Evolutionary conservation across 2,113 vertebrate species (phyloP).

Genomic region (Empidonax traillii): DNA sequence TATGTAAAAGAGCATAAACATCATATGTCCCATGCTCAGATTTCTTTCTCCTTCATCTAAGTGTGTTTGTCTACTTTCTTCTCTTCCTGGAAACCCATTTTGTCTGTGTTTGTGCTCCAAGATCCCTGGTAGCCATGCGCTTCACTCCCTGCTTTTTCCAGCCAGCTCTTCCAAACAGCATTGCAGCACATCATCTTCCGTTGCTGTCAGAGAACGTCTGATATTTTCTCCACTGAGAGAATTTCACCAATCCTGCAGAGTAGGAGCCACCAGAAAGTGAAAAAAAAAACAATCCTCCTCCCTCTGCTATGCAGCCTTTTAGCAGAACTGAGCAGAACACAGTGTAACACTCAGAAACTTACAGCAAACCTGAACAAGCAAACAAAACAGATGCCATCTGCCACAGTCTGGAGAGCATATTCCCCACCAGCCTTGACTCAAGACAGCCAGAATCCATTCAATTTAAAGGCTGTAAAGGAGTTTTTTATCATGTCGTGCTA

Average conservation of each 20-base stretch:
- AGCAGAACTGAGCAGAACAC: not conserved
- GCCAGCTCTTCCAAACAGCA: not conserved
- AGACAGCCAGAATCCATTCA: constrained; percentile 28
- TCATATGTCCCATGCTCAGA: accelerated
- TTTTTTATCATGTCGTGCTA: not conserved
- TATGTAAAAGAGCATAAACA: not conserved
- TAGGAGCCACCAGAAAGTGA: not conserved
- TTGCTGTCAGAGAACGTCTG: not conserved
- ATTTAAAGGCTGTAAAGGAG: not conserved
- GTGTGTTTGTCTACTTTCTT: not conserved
- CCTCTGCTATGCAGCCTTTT: not conserved
- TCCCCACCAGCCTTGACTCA: not conserved
- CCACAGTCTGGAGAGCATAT: constrained; percentile 1
- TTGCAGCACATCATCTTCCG: no score
- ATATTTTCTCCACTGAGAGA: not conserved
- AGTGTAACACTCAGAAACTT: not conserved
- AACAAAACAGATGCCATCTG: constrained; percentile 50
- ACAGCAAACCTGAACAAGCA: not conserved
- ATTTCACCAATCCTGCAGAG: not conserved
- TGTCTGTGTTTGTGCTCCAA: not conserved
- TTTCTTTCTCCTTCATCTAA: not conserved
- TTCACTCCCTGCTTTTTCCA: not conserved
- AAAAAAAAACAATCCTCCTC: not conserved
- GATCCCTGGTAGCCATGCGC: not conserved
- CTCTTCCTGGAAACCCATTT: not conserved